Base-by-base conservation (phyloP, 2,888 invertebrate genomes). In the Drymonia ruficornis region DNA sequence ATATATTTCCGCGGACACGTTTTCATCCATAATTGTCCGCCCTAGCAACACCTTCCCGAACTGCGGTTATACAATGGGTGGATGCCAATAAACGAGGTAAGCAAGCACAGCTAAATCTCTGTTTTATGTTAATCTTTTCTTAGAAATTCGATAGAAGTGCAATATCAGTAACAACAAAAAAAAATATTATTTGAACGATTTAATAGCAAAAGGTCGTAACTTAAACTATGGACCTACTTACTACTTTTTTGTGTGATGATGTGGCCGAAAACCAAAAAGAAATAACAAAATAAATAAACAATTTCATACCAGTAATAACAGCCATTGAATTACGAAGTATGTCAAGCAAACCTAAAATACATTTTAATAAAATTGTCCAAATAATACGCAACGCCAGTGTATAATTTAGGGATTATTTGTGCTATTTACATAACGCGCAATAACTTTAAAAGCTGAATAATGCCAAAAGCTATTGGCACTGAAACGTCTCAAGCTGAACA, bases 81-180 rank as follows among this genome's bases (percentile, higher is more conserved):
- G 29, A 56, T 65, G 62, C 62, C 65, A 67, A 67, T 66, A 52
- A 31, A 36, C 43, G 52, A 52, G 16, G 40, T 44, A 44, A 23
- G 23, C 23, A 44, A 23, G 44, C 23, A 23, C n/a, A 23, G 13
- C 23, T 44, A 23, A 23, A 45, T 55, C 34, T 56, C 52, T 51
- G 50, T 57, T 54, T 59, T 56, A 61, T 59, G 56, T 53, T 42
- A 28, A 49, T 49, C 29, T 46, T 38, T 13, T 42, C 56, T 49
- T 50, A 53, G 43, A 13, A 13, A 23, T 23, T 52, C 47, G 40
- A 13, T n/a, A 16, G 44, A 45, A n/a, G 13, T 3, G 38, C 16
- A 48, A n/a, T 4, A 23, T 23, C 8, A 34, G 19, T 34, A 31
- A 8, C 31, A 7, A 49, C 18, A 3, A 23, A 43, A 8, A 31